Conservation (phyloP, 2,113 vertebrate species). For the Thymallus thymallus region DNA sequence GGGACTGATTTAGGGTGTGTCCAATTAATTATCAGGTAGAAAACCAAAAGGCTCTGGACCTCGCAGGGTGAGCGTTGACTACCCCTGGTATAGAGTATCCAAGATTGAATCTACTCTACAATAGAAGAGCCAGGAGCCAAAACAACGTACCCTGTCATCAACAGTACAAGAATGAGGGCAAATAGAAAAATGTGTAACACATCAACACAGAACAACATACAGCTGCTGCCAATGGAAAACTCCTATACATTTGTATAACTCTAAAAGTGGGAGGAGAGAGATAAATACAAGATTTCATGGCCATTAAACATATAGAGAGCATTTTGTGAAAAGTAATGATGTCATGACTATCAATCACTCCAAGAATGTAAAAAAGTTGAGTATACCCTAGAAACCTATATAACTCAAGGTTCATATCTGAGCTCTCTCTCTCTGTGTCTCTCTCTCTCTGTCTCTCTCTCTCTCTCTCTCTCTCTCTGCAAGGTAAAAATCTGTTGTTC, state of each 20-base stretch:
- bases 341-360: slow-evolving; percentile 27
- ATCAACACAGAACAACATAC: slow-evolving; percentile 1
- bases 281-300: slow-evolving; percentile 24
- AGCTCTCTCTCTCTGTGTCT: background rate
- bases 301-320: slow-evolving; percentile 23
- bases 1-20: too few species aligned
- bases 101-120: background rate
- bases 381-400: background rate
- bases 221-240: slow-evolving; percentile 40
- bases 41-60: background rate
- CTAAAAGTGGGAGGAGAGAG: slow-evolving; percentile 4
- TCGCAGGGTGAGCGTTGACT: too few species aligned
- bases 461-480: background rate
- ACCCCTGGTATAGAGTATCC: too few species aligned
- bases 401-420: background rate
- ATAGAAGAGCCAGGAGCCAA: background rate
- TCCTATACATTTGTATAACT: slow-evolving; percentile 13
- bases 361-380: background rate
- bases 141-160: background rate
- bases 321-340: slow-evolving; percentile 15
- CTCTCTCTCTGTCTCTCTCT: background rate
- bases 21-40: too few species aligned
- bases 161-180: slow-evolving; percentile 8
- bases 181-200: background rate
- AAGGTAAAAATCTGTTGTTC: too few species aligned